Evolutionary conservation across 2,888 invertebrate species (phyloP), one percentile per base, ranked within the genome.

Genomic region (Eupelmus urozonus): DNA sequence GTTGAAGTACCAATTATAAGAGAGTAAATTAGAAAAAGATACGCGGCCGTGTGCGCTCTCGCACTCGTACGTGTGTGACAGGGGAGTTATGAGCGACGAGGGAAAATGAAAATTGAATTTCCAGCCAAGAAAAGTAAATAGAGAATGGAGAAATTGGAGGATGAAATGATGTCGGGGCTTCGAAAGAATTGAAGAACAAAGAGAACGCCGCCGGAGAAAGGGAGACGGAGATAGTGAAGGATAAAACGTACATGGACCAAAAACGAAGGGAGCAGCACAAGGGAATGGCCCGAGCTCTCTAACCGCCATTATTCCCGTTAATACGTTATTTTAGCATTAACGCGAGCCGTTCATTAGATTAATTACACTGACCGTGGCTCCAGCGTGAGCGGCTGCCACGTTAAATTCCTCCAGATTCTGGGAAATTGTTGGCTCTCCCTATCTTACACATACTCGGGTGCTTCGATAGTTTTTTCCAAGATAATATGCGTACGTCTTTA

Each of bases 321-420:
- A 84, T 82, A 81, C 82, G 83, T 85, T 85, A 82, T 83, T 85
- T 83, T 82, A 83, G 82, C 82, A 81, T 84, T 83, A 82, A 82
- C 80, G 81, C 77, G 77, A 71, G 80, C 78, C 79, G 79, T 83
- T 80, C 81, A 80, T 85, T 85, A 84, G 81, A 85, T 84, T 84
- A 85, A 85, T 85, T 85, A 85, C 80, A 79, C 76, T 78, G 81
- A 82, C 82, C 82, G 81, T 74, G 65, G 75, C 59, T 25, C 55
- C 40, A n/a, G n/a, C n/a, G n/a, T n/a, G n/a, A n/a, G n/a, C n/a
- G 55, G 23, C 55, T 34, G n/a, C n/a, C 69, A 57, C 57, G 69
- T 69, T 57, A 42, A 69, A 69, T 57, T 69, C 57, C 42, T 34
- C 45, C n/a, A n/a, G 69, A 69, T 69, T 40, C 45, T 4, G 45